phyloP scores from a whole-genome alignment of 1,140 invertebrate genomes.

The Lordiphosa stackelbergi region DNA sequence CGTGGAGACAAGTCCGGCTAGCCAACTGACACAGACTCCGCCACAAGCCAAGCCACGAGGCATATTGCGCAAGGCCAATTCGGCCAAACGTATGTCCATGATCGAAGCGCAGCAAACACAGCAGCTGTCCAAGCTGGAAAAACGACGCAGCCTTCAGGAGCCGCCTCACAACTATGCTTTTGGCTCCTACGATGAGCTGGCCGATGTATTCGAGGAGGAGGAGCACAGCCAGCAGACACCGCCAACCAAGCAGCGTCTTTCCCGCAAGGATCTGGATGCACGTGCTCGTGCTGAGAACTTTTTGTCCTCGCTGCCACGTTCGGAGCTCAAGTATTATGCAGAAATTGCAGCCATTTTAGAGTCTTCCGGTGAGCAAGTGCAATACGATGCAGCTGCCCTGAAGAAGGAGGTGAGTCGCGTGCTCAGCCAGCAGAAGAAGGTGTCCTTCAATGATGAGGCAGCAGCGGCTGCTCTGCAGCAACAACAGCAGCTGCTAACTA shows the following conservation, averaged over 20 bases:
- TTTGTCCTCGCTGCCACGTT: constrained; percentile 65
- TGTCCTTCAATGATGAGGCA: constrained; percentile 78
- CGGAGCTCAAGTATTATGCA: constrained; percentile 76
- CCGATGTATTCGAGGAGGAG: constrained; percentile 82
- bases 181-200: constrained; percentile 77
- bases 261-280: constrained; percentile 78
- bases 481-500: constrained; percentile 50
- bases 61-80: constrained; percentile 68
- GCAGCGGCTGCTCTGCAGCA: constrained; percentile 45
- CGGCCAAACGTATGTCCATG: constrained; percentile 86
- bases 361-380: constrained; percentile 82
- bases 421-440: constrained; percentile 82
- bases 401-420: constrained; percentile 83
- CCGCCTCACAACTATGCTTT: constrained; percentile 83
- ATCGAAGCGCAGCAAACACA: constrained; percentile 83
- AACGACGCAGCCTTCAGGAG: constrained; percentile 85
- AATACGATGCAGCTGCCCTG: constrained; percentile 83
- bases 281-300: constrained; percentile 70
- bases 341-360: constrained; percentile 83
- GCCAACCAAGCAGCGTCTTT: constrained; percentile 77
- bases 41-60: constrained; percentile 80
- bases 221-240: constrained; percentile 77
- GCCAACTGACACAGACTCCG: constrained; percentile 19
- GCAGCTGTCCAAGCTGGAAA: constrained; percentile 80
- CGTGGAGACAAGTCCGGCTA: constrained; percentile 55